Evolutionary conservation across 2,113 vertebrate genomes (phyloP).

Genomic region (Ariopsis seemanni): DNA sequence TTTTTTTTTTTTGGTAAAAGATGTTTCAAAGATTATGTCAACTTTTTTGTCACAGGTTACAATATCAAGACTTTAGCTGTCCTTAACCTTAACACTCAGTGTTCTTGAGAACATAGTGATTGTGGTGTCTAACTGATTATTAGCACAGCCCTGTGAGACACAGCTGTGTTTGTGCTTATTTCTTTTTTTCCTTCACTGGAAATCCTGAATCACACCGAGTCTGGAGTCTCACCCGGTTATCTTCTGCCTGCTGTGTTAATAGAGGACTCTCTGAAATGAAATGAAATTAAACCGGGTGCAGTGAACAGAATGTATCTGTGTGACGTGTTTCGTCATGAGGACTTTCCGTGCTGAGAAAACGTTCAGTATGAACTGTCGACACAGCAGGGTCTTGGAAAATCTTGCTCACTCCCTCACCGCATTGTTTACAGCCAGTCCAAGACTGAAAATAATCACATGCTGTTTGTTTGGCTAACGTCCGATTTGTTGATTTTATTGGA

Average conservation of each 20-base stretch:
- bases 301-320: background rate
- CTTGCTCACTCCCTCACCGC: slow-evolving; percentile 17
- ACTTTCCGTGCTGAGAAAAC: background rate
- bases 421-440: background rate
- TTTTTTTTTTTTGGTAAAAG: background rate
- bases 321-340: background rate
- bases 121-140: background rate
- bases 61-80: background rate
- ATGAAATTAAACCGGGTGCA: no score
- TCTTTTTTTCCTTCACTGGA: background rate
- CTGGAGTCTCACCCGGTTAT: background rate
- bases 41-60: background rate
- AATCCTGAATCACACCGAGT: background rate
- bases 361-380: background rate
- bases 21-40: background rate
- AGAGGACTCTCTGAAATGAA: background rate
- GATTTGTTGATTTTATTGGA: background rate
- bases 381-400: slow-evolving; percentile 24
- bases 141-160: background rate
- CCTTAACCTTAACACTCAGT: background rate
- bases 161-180: background rate
- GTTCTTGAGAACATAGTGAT: background rate
- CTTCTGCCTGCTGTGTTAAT: background rate
- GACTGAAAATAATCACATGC: background rate
- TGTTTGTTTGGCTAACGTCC: background rate